These are phyloP conservation scores for Typhlichthys eigenmanni DNA, from an alignment of 2,797 vertebrate species.

Conservation along the genomic window DNA sequence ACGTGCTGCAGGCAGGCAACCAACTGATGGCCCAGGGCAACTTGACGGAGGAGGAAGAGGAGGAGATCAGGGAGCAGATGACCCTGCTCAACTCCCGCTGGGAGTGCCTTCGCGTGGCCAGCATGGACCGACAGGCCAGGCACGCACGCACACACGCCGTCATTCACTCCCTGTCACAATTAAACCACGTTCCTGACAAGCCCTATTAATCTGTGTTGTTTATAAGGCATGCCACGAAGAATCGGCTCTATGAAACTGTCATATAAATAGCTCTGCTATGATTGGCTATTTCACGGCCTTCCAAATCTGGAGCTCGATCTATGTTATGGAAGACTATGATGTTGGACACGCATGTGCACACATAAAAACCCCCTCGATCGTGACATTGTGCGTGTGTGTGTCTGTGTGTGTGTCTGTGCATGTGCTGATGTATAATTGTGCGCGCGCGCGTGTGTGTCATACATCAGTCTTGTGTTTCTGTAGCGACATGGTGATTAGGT, in stretches of 20 bases:
- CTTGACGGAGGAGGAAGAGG: conserved; percentile 91
- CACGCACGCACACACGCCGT: conserved; percentile 41
- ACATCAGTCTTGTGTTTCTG: background rate
- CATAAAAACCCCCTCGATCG: background rate
- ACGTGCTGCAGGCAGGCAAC: conserved; percentile 93
- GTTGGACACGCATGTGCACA: background rate
- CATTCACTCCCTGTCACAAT: conserved; percentile 1
- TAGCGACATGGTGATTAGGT: background rate
- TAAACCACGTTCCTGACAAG: background rate
- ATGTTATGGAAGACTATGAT: background rate
- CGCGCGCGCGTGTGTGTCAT: background rate
- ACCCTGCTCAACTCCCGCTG: conserved; percentile 92
- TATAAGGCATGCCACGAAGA: conserved; percentile 1
- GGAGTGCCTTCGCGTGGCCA: conserved; percentile 91
- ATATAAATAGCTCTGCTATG: conserved; percentile 3
- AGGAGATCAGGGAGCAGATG: conserved; percentile 98
- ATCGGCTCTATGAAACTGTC: background rate
- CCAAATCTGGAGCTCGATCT: conserved; percentile 1
- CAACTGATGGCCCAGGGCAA: conserved; percentile 92
- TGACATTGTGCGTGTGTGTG: background rate
- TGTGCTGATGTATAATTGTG: background rate
- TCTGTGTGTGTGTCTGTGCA: conserved; percentile 5
- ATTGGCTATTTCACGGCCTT: conserved; percentile 9
- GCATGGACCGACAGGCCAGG: conserved; percentile 96
- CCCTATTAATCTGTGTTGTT: background rate